Base-by-base conservation (phyloP, 2,888 invertebrate species). In the Incurvaria masculella region DNA sequence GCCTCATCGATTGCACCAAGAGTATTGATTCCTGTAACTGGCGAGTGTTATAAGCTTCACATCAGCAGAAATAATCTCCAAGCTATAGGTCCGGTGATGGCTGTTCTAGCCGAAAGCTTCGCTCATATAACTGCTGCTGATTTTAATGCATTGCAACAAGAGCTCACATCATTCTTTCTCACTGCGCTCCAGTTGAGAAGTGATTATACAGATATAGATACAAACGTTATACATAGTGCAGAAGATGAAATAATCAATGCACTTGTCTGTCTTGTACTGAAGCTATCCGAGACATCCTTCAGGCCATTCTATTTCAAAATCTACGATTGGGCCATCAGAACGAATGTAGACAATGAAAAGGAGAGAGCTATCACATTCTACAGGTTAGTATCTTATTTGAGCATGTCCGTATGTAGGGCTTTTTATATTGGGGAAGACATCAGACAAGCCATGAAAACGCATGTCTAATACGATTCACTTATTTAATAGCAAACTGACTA, bases 231-330 rank as follows among this genome's bases (percentile, higher is more conserved):
- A 1, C 78, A 81, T 27, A 60, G 62, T 14, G 84, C 91, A 0
- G 96, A 97, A 70, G 81, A 81, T 16, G 81, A 86, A 59, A 83
- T 92, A 0, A 83, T 93, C 1, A 84, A 88, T 55, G 86, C 92
- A 0, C 71, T 96, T n/a, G 86, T 90, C 2, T 80, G 85, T 44
- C 80, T 95, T 58, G 87, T 94, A 21, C 70, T 97, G 45, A 95
- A 95, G 68, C 72, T 97, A 21, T 94, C 94, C 0, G 97, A 97
- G 67, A 85, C 87, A 1, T 86, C 87, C 39, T 97, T 97, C 69
- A 83, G 91, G 52, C 94, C 96, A 1, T 81, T 97, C 58, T 94
- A 93, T 68, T 87, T 88, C 59, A 87, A 88, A 72, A 79, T 96
- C 16, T 93, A 88, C 64, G 90, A 91, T 61, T 97, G 96, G 96